Base-by-base conservation (phyloP, 92 coral and sea anemone species). In the Ricordea florida region DNA sequence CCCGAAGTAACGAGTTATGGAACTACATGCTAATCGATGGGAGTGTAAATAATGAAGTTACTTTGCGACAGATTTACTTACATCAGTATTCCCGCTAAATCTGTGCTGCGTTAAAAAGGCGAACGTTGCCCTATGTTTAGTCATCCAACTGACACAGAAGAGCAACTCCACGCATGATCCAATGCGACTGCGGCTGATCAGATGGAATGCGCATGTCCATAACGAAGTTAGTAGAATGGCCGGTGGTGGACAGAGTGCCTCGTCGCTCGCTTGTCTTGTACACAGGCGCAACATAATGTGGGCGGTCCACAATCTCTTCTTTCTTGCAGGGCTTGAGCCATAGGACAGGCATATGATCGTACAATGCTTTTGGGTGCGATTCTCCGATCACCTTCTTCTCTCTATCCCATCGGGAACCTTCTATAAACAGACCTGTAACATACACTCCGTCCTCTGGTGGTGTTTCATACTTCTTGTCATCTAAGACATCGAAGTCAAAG, bases 151-250 rank as follows among this genome's bases (percentile, higher is more conserved):
- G 99, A 55, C 99, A 96, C 47, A 96, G 79, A 41, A 96, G 71
- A 28, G 99, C 99, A 13, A 96, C 97, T 57, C 99, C 99, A 74
- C 99, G 99, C 97, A 92, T 96, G 77, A 96, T 69, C 99, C 99
- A 96, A 62, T 96, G 99, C 40, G 97, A 88, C 76, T 75, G 97
- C 72, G 99, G 99, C 91, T 89, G 96, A 79, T 96, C 96, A 26
- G 99, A 92, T 3, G 97, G 99, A 61, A 96, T 89, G 78, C 99
- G 99, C 83, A 96, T 82, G 81, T 96, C 99, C 97, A 96, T 96
- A 30, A 96, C 99, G 36, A 96, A 96, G 97, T 96, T 96, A 16
- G 99, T 96, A 3, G 99, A 96, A 83, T 96, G 99, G 13, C 99
- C 99, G 6, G 99, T 96, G 21, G 99, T 96, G 20, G 99, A 96